Base-by-base conservation (phyloP, 2,113 vertebrate genomes). In the Myotis davidii region DNA sequence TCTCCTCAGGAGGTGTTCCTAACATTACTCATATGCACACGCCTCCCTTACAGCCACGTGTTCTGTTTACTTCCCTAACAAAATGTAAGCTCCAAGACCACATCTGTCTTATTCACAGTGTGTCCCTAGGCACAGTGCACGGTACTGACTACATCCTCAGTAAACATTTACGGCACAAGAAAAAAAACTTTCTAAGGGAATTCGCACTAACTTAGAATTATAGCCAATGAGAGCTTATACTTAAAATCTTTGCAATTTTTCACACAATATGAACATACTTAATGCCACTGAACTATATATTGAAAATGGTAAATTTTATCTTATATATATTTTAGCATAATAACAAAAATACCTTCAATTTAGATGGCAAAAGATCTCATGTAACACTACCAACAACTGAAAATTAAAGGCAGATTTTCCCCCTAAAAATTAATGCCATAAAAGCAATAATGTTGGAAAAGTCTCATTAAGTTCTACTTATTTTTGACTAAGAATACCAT, bases 361-460 rank as follows among this genome's bases (percentile, higher is more conserved):
- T 37, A 76, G 11, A 85, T 79, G 14, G 67, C 48, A 25, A 78
- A 76, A 85, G 59, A 37, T 81, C 67, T 86, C 42, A 50, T 77
- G 34, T 52, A 91, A 85, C 42, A 69, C 25, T 45, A 74, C 9
- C 18, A 85, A 83, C 42, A 87, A 74, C 1, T 65, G 27, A 76
- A 89, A 96, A 81, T 70, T 82, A 94, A 74, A 79, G 29, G 21
- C 32, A 70, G 17, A 92, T 61, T 69, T 34, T 8, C 27, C 29
- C 3, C 21, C 2, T 67, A 85, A 92, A 93, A 96, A 88, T 85
- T 70, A 92, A 85, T 50, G 25, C 34, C 48, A 17, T 37, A 81
- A 83, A 61, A 84, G 23, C 4, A 69, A 45, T 54, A 64, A 70
- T 34, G 6, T 8, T 91, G 32, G 37, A 79, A 73, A 67, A 73